These are phyloP conservation scores for Meloidogyne hapla DNA, from an alignment of 1,140 invertebrate species.

Conservation along the genomic window DNA sequence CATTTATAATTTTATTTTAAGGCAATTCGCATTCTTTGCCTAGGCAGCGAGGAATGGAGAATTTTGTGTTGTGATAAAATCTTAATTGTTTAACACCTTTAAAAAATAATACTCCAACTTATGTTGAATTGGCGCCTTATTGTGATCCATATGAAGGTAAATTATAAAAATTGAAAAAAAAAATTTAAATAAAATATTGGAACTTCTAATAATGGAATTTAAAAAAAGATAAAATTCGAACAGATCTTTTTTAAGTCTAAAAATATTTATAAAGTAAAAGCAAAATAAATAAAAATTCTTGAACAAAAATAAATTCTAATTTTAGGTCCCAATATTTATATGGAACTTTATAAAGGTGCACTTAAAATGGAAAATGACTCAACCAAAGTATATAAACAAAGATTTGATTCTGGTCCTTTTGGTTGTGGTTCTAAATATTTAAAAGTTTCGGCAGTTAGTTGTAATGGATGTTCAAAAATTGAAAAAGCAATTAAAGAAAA, in stretches of 20 bases:
- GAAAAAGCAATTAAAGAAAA: not conserved
- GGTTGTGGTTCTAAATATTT: conserved; percentile 8
- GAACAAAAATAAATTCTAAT: not conserved
- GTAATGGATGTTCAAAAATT: conserved; percentile 9
- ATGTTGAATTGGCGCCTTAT: conserved; percentile 15
- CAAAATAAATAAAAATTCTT: no score
- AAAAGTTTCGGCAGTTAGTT: conserved; percentile 17
- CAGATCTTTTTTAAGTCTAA: no score
- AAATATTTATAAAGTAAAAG: no score
- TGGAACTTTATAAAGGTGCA: conserved; percentile 14
- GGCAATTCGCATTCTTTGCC: conserved; percentile 15
- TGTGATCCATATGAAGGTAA: conserved; percentile 7
- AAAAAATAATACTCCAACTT: conserved; percentile 4
- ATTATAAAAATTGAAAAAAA: no score
- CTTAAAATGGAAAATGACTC: not conserved
- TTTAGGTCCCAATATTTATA: not conserved
- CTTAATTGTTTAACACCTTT: not conserved
- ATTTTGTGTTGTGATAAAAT: conserved; percentile 1
- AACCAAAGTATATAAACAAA: not conserved
- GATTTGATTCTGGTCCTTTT: conserved; percentile 4
- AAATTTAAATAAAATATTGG: no score
- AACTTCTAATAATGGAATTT: no score
- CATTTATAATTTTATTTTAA: no score
- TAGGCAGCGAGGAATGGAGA: not conserved
- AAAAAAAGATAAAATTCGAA: no score